Evolutionary conservation across 1,140 invertebrate genomes (phyloP), one percentile per base, ranked within the genome.

Genomic region (Gyrodactylus salaris): DNA sequence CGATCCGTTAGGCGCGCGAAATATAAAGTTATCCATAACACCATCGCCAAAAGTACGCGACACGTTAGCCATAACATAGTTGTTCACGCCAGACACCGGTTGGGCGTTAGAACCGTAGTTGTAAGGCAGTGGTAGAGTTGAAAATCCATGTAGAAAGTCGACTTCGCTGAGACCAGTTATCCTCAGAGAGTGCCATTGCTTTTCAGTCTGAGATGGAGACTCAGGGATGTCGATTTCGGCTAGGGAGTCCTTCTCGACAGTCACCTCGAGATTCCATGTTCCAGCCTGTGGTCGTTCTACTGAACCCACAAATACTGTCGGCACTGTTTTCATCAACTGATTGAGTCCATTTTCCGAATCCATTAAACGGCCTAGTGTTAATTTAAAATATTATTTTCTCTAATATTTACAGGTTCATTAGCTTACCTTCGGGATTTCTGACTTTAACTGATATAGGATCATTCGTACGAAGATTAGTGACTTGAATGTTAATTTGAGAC

Each of bases 91-190:
- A 20, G 69, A 20, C 20, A 86, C 78, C 23, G 86, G 86, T 72
- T 85, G 78, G 74, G 84, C 82, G 72, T 81, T 82, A 0, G 85
- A 85, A 74, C 84, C 80, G 1, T 78, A 78, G 74, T 86, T 78
- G 69, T 82, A 80, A 1, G 75, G 77, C 0, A 84, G 83, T 1
- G 79, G 79, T 20, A 81, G 76, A 16, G 84, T 81, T 1, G 86
- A 84, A 78, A 87, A 88, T n/a, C 86, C 86, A 75, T 85, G 83
- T 2, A 82, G 79, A 77, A 87, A 87, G 27, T 83, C 82, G 26
- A 85, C 77, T 72, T 81, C 81, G 25, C 85, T 85, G 1, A 84
- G 76, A 0, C 85, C 85, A 20, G 84, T 84, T 20, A 85, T 82
- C 69, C 84, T 80, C 1, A 86, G 82, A 0, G 85, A 84, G 76